These are phyloP conservation scores for Aphelocoma californica DNA, from an alignment of 2,797 vertebrate species.

Conservation along the genomic window DNA sequence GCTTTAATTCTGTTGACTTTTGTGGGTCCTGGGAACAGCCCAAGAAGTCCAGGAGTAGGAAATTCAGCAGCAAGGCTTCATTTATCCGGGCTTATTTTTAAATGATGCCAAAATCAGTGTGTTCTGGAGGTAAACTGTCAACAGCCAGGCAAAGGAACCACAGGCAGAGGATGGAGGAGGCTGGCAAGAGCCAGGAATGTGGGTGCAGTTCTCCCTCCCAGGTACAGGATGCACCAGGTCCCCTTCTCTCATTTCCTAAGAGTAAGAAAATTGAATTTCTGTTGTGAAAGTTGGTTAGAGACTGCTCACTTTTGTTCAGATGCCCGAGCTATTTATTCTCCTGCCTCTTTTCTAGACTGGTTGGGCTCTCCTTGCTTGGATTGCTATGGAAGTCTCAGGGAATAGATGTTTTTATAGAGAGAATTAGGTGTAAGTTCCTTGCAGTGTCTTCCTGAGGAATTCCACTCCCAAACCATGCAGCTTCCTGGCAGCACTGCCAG, in stretches of 20 bases:
- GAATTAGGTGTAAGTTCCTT: background rate
- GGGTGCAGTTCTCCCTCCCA: background rate
- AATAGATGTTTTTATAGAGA: background rate
- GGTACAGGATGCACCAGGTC: background rate
- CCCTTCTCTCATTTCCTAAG: background rate
- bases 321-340: background rate
- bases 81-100: background rate
- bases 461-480: background rate
- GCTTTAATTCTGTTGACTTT: constrained; percentile 43
- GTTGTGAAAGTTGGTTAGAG: background rate
- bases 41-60: background rate
- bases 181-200: background rate
- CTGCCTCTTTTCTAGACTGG: background rate
- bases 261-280: background rate
- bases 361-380: background rate
- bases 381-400: background rate
- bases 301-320: background rate
- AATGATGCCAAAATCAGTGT: background rate
- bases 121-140: constrained; percentile 17
- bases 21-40: background rate
- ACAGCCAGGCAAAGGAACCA: background rate
- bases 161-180: background rate
- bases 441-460: background rate
- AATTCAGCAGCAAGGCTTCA: background rate
- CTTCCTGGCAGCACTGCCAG: background rate